Evolutionary conservation across 64 coral and sea anemone species (phyloP).

Genomic region (Cladopsammia gracilis): DNA sequence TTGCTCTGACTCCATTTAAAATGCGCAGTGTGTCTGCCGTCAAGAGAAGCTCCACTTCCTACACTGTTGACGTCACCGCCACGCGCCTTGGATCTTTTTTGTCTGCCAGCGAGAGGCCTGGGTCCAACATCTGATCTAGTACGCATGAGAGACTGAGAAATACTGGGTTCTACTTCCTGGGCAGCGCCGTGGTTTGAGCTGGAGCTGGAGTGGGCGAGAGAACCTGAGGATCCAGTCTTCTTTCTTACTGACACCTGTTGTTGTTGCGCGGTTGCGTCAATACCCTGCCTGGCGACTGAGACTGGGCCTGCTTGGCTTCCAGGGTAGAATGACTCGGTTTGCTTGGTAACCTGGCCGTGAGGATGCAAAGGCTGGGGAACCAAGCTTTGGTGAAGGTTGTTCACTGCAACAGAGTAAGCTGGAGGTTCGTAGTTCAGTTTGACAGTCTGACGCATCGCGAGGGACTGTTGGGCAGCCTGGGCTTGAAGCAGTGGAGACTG

Average conservation of each 20-base stretch:
- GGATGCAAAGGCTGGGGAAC: conserved; percentile 1
- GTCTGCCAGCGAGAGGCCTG: conserved; percentile 36
- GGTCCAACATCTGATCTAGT: conserved; percentile 71
- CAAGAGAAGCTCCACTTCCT: conserved; percentile 70
- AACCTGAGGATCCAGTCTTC: conserved; percentile 67
- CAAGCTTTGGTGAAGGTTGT: conserved; percentile 16
- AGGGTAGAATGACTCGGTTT: not conserved
- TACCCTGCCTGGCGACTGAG: conserved; percentile 34
- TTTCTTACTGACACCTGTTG: conserved; percentile 9
- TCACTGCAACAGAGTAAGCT: conserved; percentile 2
- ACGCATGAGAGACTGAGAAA: conserved; percentile 5
- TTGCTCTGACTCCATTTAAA: conserved; percentile 84
- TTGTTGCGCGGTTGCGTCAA: not conserved
- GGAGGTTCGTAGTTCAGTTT: conserved; percentile 30
- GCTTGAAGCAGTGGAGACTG: conserved; percentile 18
- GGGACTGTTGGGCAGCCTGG: conserved; percentile 1
- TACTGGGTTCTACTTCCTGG: conserved; percentile 45
- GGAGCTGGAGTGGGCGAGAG: conserved; percentile 53
- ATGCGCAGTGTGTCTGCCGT: conserved; percentile 66
- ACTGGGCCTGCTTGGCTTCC: not conserved
- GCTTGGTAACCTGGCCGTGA: not conserved
- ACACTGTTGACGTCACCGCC: conserved; percentile 59
- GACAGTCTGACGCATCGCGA: not conserved
- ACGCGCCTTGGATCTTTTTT: conserved; percentile 27
- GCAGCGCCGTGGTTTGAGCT: conserved; percentile 47